phyloP scores from a whole-genome alignment of 1,140 invertebrate genomes.

The Drosophila oshimai region DNA sequence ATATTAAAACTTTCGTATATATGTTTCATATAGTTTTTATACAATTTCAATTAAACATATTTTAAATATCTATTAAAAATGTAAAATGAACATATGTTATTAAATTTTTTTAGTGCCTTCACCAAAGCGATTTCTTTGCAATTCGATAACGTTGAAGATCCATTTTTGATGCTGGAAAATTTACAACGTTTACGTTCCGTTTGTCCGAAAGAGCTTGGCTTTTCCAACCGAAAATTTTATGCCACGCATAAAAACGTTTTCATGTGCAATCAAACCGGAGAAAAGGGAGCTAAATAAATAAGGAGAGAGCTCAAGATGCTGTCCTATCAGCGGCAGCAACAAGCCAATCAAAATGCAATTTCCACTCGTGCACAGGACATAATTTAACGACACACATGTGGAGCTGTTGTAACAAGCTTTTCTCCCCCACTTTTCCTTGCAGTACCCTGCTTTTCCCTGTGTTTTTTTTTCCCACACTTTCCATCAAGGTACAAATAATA shows the following conservation, averaged over 20 bases:
- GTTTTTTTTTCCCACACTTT: neutral
- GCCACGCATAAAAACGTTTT: constrained; percentile 58
- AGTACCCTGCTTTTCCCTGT: neutral
- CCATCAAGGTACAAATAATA: constrained; percentile 55
- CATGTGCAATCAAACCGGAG: constrained; percentile 47
- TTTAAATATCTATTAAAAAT: too few relatives aligned
- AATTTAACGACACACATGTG: constrained; percentile 46
- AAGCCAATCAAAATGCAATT: constrained; percentile 77
- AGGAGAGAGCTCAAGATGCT: constrained; percentile 26
- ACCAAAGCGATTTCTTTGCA: neutral
- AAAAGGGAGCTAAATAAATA: constrained; percentile 7
- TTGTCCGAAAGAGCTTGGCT: constrained; percentile 50
- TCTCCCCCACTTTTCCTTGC: neutral
- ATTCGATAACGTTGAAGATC: constrained; percentile 17
- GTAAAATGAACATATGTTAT: too few relatives aligned
- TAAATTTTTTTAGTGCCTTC: neutral
- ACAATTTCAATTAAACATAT: too few relatives aligned
- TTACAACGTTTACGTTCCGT: constrained; percentile 51
- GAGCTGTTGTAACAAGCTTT: neutral
- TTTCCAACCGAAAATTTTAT: constrained; percentile 43
- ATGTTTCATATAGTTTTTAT: too few relatives aligned
- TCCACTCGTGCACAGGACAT: constrained; percentile 58
- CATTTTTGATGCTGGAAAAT: constrained; percentile 34
- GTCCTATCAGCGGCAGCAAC: constrained; percentile 63
- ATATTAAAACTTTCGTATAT: too few relatives aligned